Evolutionary conservation across 2,888 invertebrate genomes (phyloP).

Genomic region (Ormyrus nitidulus): DNA sequence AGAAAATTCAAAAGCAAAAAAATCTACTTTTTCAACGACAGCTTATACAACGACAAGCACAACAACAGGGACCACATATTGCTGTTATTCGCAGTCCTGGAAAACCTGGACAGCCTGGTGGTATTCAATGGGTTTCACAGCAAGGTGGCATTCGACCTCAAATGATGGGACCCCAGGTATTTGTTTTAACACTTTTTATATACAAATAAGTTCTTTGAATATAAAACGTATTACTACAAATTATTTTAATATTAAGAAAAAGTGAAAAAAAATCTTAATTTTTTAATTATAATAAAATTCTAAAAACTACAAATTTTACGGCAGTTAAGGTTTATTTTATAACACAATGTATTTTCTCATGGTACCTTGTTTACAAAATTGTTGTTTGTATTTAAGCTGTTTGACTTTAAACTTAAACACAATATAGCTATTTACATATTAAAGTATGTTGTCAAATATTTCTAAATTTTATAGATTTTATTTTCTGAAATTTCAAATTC

Average conservation of each 20-base stretch:
- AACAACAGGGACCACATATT: conserved; percentile 80
- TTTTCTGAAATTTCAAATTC: too few species aligned
- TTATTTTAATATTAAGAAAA: neutral
- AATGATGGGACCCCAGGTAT: conserved; percentile 78
- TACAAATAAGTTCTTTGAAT: neutral
- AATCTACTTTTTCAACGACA: conserved; percentile 78
- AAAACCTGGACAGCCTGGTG: conserved; percentile 78
- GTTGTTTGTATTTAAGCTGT: too few species aligned
- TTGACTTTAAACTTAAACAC: too few species aligned
- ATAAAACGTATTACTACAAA: neutral
- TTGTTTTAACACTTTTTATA: neutral
- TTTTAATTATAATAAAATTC: too few species aligned
- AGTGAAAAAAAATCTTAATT: too few species aligned
- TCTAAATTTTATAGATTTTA: too few species aligned
- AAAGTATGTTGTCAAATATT: too few species aligned
- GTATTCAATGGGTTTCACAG: conserved; percentile 82
- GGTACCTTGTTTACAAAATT: too few species aligned
- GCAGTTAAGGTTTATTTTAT: too few species aligned
- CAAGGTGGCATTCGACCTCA: conserved; percentile 77
- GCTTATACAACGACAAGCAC: conserved; percentile 77
- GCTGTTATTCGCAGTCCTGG: conserved; percentile 84
- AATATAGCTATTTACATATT: too few species aligned
- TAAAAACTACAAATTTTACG: too few species aligned
- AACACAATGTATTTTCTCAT: too few species aligned
- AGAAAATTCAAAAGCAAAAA: conserved; percentile 83